phyloP scores from a whole-genome alignment of 2,888 invertebrate species.

The Leptarthrus brevirostris region DNA sequence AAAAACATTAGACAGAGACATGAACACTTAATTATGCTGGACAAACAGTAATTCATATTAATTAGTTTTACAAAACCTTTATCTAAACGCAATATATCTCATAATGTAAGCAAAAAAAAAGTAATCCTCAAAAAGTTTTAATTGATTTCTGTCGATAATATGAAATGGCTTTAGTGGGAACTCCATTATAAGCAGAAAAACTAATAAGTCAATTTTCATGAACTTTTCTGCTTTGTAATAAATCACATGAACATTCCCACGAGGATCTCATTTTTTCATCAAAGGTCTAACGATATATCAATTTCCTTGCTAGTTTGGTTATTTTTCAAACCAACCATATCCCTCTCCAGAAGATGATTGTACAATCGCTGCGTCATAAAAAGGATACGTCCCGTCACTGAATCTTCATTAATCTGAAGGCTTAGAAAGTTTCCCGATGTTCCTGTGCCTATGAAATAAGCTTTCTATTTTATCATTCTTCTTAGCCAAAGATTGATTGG shows the following conservation, averaged over 20 bases:
- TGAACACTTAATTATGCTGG: no score
- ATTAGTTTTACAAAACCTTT: no score
- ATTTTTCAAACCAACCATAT: slow-evolving; percentile 32
- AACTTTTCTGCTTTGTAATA: slow-evolving; percentile 24
- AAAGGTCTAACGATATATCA: slow-evolving; percentile 35
- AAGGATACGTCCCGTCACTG: slow-evolving; percentile 43
- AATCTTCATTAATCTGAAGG: slow-evolving; percentile 45
- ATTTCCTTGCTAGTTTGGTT: slow-evolving; percentile 35
- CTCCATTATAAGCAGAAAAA: slow-evolving; percentile 16
- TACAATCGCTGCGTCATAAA: slow-evolving; percentile 38
- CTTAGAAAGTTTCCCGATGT: slow-evolving; percentile 8
- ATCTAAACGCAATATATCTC: no score
- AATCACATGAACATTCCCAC: slow-evolving; percentile 29
- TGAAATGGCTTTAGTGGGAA: no score
- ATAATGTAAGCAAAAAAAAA: no score
- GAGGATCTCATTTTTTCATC: slow-evolving; percentile 9
- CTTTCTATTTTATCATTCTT: slow-evolving; percentile 18
- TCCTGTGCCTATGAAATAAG: background rate
- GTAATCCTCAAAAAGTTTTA: no score
- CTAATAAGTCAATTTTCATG: slow-evolving; percentile 44
- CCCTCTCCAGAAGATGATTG: slow-evolving; percentile 38
- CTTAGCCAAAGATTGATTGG: slow-evolving; percentile 43
- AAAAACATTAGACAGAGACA: no score
- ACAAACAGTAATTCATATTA: no score
- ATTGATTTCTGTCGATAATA: no score